Base-by-base conservation (phyloP, 1,140 invertebrate species). In the Drosophila miranda region DNA sequence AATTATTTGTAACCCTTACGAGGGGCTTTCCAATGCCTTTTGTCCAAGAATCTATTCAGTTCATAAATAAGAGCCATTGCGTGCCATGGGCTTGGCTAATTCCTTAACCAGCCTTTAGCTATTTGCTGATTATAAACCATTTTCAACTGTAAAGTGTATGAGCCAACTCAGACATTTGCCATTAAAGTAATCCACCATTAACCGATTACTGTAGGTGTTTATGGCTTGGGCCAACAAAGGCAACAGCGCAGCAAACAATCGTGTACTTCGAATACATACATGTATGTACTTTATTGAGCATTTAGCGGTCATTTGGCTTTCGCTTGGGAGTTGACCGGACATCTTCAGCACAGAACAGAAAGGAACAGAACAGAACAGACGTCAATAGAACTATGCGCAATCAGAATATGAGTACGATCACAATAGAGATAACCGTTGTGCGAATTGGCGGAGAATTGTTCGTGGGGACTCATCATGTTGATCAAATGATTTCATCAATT, bases 401-500 rank as follows among this genome's bases (percentile, higher is more conserved):
- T 69, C 59, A 56, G 13, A 21, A 19, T 63, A 76, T 77, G 66
- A 59, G 67, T 77, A 77, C 34, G 11, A 38, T 34, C 19, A 19
- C 19, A 19, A 19, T 19, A 19, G 19, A 34, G 30, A 34, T 34
- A 34, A 34, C 30, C 30, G 30, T 9, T 34, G 34, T 11, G 11
- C 11, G 1, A 38, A 46, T 26, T 44, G 49, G 26, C 44, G 21
- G 49, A 11, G 19, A 13, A 6, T 16, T 76, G 8, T 70, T 63
- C 41, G 26, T 44, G 57, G 49, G 7, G 21, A 51, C 56, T 41
- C 71, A 75, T 80, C 77, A 80, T 80, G 77, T 57, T 58, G 46
- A 58, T 62, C 44, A 49, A 75, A 55, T 62, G 61, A 79, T 75
- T 72, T 61, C 70, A 11, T n/a, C 72, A 76, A 81, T 81, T 81